Conservation (phyloP, 2,797 vertebrate genomes). For the Acipenser transmontanus region DNA sequence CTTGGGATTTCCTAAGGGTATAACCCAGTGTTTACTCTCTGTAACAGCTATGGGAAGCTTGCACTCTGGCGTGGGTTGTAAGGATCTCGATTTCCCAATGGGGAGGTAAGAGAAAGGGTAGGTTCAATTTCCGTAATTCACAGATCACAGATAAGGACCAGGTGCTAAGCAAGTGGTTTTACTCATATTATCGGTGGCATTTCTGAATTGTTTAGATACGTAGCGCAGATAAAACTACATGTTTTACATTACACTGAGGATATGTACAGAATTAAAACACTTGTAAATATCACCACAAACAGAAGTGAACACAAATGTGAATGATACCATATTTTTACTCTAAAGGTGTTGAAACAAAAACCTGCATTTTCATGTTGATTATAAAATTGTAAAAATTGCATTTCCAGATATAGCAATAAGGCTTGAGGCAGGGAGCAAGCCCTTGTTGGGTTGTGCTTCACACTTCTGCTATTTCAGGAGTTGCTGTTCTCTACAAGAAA, state of each 20-base stretch:
- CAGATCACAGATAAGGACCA: slow-evolving; percentile 8
- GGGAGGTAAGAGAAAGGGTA: slow-evolving; percentile 1
- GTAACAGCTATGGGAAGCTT: slow-evolving; percentile 16
- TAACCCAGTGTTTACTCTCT: slow-evolving; percentile 24
- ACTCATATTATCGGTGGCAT: neutral
- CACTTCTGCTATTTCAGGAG: too few species aligned
- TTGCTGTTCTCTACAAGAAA: neutral
- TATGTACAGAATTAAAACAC: too few species aligned
- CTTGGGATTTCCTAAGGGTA: neutral
- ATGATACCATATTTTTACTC: too few species aligned
- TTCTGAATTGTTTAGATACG: neutral
- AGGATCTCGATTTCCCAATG: slow-evolving; percentile 12
- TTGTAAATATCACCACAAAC: too few species aligned
- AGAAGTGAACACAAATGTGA: too few species aligned
- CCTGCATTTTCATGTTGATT: too few species aligned
- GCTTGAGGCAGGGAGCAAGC: too few species aligned
- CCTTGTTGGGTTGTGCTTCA: too few species aligned
- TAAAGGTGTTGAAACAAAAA: too few species aligned
- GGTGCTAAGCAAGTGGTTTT: slow-evolving; percentile 7
- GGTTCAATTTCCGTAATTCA: slow-evolving; percentile 5
- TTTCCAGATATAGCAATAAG: too few species aligned
- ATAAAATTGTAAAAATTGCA: too few species aligned
- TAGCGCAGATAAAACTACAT: slow-evolving; percentile 12
- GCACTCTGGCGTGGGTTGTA: slow-evolving; percentile 5
- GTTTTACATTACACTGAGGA: neutral